A percentile compares a stretch with the other conserved stretches of the same genome.
phyloP scores from a whole-genome alignment of 2,888 invertebrate species.

The Arrhopalites spinosus region DNA sequence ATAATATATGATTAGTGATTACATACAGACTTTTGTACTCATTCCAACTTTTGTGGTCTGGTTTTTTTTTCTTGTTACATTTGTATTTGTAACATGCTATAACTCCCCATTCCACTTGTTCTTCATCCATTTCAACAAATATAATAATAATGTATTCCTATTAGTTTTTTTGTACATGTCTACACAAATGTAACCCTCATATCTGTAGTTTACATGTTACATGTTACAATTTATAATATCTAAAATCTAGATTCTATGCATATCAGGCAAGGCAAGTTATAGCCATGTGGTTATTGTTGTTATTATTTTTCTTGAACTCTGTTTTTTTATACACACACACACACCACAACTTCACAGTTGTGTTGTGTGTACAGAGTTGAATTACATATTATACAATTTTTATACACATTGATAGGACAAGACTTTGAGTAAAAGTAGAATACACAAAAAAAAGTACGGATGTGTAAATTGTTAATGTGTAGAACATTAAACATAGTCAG shows the following conservation, averaged over 20 bases:
- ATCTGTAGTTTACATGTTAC: background rate
- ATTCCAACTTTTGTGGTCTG: too few relatives aligned
- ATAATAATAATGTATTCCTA: too few relatives aligned
- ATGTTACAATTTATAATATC: background rate
- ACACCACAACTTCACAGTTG: background rate
- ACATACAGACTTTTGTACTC: too few relatives aligned
- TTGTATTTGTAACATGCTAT: too few relatives aligned
- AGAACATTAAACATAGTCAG: background rate
- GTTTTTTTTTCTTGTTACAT: too few relatives aligned
- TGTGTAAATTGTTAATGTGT: conserved; percentile 2
- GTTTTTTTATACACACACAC: background rate
- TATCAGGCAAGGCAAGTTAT: too few relatives aligned
- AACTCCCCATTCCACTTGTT: too few relatives aligned
- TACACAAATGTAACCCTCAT: too few relatives aligned
- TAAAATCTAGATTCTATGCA: too few relatives aligned
- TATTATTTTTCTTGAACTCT: background rate
- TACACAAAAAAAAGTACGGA: background rate
- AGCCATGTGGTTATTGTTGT: background rate
- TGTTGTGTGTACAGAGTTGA: background rate
- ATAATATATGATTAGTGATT: too few relatives aligned
- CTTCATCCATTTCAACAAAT: too few relatives aligned
- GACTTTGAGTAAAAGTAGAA: background rate
- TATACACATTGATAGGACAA: background rate
- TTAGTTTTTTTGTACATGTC: too few relatives aligned
- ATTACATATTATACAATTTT: background rate